phyloP scores from a whole-genome alignment of 2,113 vertebrate genomes.

The Atrichornis clamosus region DNA sequence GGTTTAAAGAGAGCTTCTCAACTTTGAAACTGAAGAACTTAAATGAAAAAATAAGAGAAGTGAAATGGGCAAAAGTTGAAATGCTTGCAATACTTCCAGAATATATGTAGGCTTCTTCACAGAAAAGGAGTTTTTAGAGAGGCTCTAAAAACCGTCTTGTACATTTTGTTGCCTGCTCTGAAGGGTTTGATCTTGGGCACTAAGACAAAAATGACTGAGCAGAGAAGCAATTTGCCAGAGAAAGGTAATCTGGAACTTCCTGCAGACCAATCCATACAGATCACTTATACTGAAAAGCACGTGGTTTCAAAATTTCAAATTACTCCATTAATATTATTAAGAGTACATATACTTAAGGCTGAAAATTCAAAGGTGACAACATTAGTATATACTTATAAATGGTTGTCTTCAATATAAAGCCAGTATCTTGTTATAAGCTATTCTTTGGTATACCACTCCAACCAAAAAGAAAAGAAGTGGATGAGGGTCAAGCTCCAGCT shows the following conservation, averaged over 20 bases:
- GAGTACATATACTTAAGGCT: not conserved
- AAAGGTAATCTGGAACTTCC: not conserved
- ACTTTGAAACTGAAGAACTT: not conserved
- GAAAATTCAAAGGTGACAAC: constrained; percentile 13
- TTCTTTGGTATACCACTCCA: not conserved
- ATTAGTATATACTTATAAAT: constrained; percentile 14
- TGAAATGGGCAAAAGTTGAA: not conserved
- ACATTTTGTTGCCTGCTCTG: not conserved
- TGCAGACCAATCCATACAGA: not conserved
- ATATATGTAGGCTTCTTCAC: not conserved
- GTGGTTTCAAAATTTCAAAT: not conserved
- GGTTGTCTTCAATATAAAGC: constrained; percentile 23
- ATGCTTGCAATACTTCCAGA: not conserved
- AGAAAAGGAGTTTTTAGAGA: not conserved
- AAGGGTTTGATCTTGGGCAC: not conserved
- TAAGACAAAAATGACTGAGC: not conserved
- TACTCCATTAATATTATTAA: not conserved
- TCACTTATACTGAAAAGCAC: not conserved
- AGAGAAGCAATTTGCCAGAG: not conserved
- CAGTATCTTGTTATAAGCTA: not conserved
- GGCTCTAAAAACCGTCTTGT: not conserved
- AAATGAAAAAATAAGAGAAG: not conserved
- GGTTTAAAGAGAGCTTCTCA: not conserved
- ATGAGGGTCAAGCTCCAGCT: not conserved
- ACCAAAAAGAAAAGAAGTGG: not conserved